phyloP scores from a whole-genome alignment of 2,888 invertebrate species.

The Lysandra bellargus region DNA sequence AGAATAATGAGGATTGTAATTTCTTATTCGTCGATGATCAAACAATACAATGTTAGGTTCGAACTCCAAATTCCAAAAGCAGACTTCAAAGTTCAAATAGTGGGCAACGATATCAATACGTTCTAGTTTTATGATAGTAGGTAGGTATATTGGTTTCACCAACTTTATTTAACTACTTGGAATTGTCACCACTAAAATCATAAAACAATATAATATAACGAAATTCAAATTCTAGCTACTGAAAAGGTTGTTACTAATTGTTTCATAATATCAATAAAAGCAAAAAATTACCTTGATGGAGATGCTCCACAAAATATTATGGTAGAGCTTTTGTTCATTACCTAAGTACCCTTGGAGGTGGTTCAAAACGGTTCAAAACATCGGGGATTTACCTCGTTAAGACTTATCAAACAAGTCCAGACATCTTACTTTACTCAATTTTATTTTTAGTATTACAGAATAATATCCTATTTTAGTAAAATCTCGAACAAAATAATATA shows the following conservation, averaged over 20 bases:
- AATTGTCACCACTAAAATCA: not conserved
- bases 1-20: too few species aligned
- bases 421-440: not conserved
- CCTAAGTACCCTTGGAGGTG: not conserved
- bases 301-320: too few species aligned
- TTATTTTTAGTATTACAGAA: not conserved
- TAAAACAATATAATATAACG: not conserved
- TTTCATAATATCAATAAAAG: too few species aligned
- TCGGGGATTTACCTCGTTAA: not conserved
- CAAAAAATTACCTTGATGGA: too few species aligned
- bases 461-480: too few species aligned
- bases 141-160: not conserved
- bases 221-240: not conserved
- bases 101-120: too few species aligned
- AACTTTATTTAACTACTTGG: not conserved
- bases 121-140: too few species aligned
- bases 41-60: too few species aligned
- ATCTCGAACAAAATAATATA: too few species aligned
- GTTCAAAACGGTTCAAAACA: not conserved
- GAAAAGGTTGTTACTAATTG: not conserved
- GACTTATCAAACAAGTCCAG: not conserved
- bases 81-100: too few species aligned
- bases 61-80: not conserved
- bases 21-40: not conserved
- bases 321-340: too few species aligned